Evolutionary conservation across 2,797 vertebrate genomes (phyloP), one percentile per base, ranked within the genome.

Genomic region (Squalus acanthias): DNA sequence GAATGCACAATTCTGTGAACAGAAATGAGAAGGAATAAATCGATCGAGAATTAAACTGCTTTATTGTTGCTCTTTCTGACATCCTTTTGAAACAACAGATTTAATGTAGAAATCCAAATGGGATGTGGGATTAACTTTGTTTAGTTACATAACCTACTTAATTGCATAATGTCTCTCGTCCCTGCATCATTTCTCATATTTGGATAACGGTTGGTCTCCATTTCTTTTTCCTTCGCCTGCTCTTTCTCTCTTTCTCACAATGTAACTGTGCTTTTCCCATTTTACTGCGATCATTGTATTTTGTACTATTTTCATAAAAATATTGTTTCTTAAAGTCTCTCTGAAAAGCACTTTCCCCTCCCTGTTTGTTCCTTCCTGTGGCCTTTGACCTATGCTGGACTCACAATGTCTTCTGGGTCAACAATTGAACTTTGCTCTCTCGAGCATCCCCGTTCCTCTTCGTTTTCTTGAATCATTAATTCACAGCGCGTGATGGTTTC

Each of bases 341-440:
- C 65, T 67, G 63, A 9, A n/a, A 46, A 12, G 17, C n/a, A 46
- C 17, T 39, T 69, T 24, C 17, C 20, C 63, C 65, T 67, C 17
- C 3, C 17, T 69, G 91, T 65, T 93, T 69, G n/a, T 67, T 39
- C 63, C 65, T 93, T 69, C n/a, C 22, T 20, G 5, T 92, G 60
- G 26, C 89, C 88, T 91, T 91, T 57, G 17, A 93, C 17, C 22
- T 12, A 15, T 69, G n/a, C 91, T 69, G 17, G 91, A 17, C 91
- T 69, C 13, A 3, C 20, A 69, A 22, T 67, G 22, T 93, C n/a
- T 93, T 69, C n/a, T 46, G 22, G n/a, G 63, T 93, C 91, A 67
- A 24, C 91, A 93, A 46, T 22, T 93, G n/a, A 93, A 93, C 63
- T 93, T 93, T 93, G 63, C 17, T 67, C 65, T 69, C 63, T 69